These are phyloP conservation scores for Drosophila obscura DNA, from an alignment of 1,140 invertebrate genomes.

Conservation along the genomic window DNA sequence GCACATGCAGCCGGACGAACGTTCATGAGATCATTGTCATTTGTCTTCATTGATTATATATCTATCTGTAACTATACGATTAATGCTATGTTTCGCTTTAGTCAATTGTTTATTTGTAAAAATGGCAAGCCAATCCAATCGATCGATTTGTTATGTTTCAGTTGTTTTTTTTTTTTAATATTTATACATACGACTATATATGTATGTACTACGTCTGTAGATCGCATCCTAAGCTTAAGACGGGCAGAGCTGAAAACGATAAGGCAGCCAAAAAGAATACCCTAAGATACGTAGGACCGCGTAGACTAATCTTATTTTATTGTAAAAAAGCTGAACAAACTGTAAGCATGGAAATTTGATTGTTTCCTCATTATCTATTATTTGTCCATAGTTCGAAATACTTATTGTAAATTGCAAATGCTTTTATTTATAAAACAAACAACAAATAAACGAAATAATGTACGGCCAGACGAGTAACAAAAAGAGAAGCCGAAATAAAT, in stretches of 20 bases:
- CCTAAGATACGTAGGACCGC: conserved; percentile 32
- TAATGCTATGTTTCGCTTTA: conserved; percentile 67
- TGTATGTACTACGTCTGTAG: conserved; percentile 20
- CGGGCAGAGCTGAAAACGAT: conserved; percentile 35
- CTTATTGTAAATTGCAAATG: conserved; percentile 42
- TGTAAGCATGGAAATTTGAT: conserved; percentile 38
- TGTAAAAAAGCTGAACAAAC: conserved; percentile 30
- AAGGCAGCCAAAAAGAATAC: conserved; percentile 53
- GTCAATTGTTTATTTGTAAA: conserved; percentile 75
- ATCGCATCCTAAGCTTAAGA: conserved; percentile 54
- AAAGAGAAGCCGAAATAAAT: conserved; percentile 25
- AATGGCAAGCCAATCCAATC: conserved; percentile 55
- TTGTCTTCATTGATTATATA: conserved; percentile 1
- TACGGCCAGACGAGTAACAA: conserved; percentile 30
- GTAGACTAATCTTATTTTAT: conserved; percentile 43
- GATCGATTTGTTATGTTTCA: conserved; percentile 72
- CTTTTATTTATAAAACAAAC: conserved; percentile 37
- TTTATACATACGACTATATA: conserved; percentile 46
- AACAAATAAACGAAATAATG: conserved; percentile 34
- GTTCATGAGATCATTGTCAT: conserved; percentile 52
- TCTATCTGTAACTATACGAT: conserved; percentile 21
- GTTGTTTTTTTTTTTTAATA: conserved; percentile 59
- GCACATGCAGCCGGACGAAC: conserved; percentile 29
- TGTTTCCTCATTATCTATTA: conserved; percentile 27
- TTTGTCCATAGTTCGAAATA: conserved; percentile 38